Base-by-base conservation (phyloP, 2,797 vertebrate genomes). In the Acanthurus lineatus region DNA sequence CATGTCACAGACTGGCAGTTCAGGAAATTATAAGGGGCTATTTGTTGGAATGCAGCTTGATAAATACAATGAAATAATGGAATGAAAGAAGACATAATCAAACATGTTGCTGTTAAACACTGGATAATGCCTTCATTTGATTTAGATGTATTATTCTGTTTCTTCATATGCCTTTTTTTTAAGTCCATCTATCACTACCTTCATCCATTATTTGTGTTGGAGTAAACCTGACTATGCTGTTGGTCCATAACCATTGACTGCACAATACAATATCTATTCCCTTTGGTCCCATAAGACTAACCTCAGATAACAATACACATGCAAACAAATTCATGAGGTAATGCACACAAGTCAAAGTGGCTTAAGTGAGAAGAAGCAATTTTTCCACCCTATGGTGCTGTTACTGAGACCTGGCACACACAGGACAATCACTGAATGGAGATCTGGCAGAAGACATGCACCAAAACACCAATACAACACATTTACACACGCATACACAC, bases 201-300 rank as follows among this genome's bases (percentile, higher is more conserved):
- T 10, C 20, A 62, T 71, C 70, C 22, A 48, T 25, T 49, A 69
- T 77, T 69, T 70, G 73, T 47, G 75, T 90, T 87, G 88, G 77
- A 85, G 85, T 88, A 87, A 89, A 86, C 74, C 49, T 71, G 79
- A 79, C 73, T 58, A 38, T 84, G 67, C 60, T 79, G 79, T 85
- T 80, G 80, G 84, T 88, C 75, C 70, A 85, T 80, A 67, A 92
- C 85, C 85, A 93, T 88, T 82, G 86, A 17, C 28, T 71, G 84
- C 62, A 94, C 91, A 93, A 93, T 83, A 69, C 77, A 83, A 71
- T 91, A 93, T 87, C 89, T 93, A 88, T 65, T 88, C 69, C 79
- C 67, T 72, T 49, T 66, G 81, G 52, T 72, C 58, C 52, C 64
- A 60, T 25, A 77, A 77, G 53, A 74, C 48, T 79, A 76, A 80